These are phyloP conservation scores for Leptinotarsa texana DNA, from an alignment of 1,140 invertebrate species.

Conservation along the genomic window DNA sequence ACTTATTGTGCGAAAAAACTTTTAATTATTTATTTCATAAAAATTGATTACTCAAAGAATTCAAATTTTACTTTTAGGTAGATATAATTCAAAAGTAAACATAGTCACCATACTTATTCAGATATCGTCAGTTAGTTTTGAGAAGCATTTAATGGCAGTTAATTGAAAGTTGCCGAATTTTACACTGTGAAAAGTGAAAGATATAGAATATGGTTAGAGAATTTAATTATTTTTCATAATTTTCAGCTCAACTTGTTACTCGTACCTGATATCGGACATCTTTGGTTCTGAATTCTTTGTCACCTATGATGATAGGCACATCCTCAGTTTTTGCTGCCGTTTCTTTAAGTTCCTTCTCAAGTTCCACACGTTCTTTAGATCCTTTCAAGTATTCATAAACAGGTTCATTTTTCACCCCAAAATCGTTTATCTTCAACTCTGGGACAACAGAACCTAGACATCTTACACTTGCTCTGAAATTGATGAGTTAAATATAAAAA, in stretches of 20 bases:
- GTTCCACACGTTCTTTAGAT: conserved; percentile 76
- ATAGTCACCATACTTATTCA: no score
- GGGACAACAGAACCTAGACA: conserved; percentile 62
- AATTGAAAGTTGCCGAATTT: background rate
- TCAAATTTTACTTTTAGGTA: no score
- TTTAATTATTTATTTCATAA: no score
- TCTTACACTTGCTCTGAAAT: conserved; percentile 37
- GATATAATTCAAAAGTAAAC: no score
- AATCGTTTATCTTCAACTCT: conserved; percentile 67
- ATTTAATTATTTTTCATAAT: no score
- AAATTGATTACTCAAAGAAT: no score
- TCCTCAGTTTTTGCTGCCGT: conserved; percentile 72
- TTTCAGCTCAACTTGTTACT: conserved; percentile 45
- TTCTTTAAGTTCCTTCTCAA: conserved; percentile 74
- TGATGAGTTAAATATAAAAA: background rate
- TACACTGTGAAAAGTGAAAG: conserved; percentile 50
- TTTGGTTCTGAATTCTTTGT: conserved; percentile 79
- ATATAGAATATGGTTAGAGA: no score
- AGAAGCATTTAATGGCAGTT: background rate
- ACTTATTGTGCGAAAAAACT: no score
- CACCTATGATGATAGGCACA: conserved; percentile 91
- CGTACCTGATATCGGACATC: conserved; percentile 76
- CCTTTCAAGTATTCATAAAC: conserved; percentile 79
- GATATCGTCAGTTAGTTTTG: no score
- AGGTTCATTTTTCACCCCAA: conserved; percentile 79